Evolutionary conservation across 2,888 invertebrate species (phyloP).

Genomic region (Enchytraeus crypticus): DNA sequence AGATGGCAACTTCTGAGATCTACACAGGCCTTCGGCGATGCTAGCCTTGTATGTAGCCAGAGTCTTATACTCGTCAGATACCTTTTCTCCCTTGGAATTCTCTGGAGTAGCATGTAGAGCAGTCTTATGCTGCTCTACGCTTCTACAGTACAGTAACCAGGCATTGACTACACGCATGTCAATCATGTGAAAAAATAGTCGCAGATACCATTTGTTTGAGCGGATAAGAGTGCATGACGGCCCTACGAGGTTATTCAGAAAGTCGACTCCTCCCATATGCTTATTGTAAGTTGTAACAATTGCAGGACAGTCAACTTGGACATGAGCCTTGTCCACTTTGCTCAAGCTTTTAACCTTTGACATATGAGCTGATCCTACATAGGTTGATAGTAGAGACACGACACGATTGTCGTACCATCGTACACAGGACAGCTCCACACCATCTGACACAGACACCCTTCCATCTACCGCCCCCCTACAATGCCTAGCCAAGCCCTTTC

Average conservation of each 20-base stretch:
- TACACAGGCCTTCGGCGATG: too few relatives aligned
- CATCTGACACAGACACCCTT: background rate
- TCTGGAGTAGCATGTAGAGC: too few relatives aligned
- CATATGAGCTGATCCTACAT: background rate
- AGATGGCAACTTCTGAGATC: too few relatives aligned
- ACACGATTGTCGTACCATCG: background rate
- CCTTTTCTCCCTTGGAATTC: too few relatives aligned
- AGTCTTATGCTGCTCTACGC: too few relatives aligned
- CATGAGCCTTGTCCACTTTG: background rate
- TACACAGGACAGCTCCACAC: background rate
- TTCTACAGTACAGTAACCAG: background rate
- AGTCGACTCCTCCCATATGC: constrained; percentile 4
- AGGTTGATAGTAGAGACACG: background rate
- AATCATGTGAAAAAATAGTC: background rate
- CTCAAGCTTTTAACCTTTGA: background rate
- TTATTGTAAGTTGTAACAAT: constrained; percentile 4
- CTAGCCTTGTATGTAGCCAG: too few relatives aligned
- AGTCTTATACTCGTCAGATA: too few relatives aligned
- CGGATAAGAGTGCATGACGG: background rate
- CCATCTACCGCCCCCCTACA: background rate
- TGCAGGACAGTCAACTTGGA: background rate
- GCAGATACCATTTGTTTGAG: background rate
- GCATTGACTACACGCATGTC: background rate
- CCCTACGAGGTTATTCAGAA: background rate
- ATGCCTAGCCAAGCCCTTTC: background rate